Evolutionary conservation across 2,888 invertebrate genomes (phyloP).

Genomic region (Onchidella celtica): DNA sequence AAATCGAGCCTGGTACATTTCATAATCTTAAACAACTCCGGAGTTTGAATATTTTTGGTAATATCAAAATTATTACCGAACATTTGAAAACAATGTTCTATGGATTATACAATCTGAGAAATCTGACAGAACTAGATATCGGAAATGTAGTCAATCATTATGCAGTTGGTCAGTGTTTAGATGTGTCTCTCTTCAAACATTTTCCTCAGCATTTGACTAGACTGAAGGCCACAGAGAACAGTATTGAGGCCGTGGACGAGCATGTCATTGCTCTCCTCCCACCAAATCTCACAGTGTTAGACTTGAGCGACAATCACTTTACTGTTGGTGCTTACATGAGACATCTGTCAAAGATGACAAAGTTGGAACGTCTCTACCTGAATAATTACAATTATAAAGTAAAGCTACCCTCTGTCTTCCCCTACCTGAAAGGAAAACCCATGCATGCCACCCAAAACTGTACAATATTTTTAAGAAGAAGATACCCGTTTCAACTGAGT

Average conservation of each 20-base stretch:
- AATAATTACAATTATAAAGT: no score
- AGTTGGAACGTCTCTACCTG: no score
- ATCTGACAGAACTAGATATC: conserved; percentile 31
- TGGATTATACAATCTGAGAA: conserved; percentile 23
- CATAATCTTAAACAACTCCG: conserved; percentile 18
- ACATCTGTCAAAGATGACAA: conserved; percentile 18
- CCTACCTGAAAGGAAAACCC: no score
- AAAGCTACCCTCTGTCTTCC: no score
- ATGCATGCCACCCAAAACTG: no score
- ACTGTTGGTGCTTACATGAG: conserved; percentile 35
- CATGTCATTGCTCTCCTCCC: conserved; percentile 28
- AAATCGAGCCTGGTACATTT: conserved; percentile 16
- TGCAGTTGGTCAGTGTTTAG: conserved; percentile 31
- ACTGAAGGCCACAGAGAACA: conserved; percentile 40
- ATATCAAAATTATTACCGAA: conserved; percentile 41
- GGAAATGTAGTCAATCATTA: conserved; percentile 35
- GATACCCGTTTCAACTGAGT: background rate
- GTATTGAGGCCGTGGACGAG: conserved; percentile 18
- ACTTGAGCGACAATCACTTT: conserved; percentile 37
- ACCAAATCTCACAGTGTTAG: conserved; percentile 28
- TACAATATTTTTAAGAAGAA: no score
- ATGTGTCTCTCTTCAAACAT: conserved; percentile 3
- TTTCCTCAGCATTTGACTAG: conserved; percentile 34
- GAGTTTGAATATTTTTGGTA: conserved; percentile 36
- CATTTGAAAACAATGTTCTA: conserved; percentile 30